A percentile compares a stretch with the other conserved stretches of the same genome.
Conservation (phyloP, 2,888 invertebrate genomes). For the Lycocerus yunnanus region DNA sequence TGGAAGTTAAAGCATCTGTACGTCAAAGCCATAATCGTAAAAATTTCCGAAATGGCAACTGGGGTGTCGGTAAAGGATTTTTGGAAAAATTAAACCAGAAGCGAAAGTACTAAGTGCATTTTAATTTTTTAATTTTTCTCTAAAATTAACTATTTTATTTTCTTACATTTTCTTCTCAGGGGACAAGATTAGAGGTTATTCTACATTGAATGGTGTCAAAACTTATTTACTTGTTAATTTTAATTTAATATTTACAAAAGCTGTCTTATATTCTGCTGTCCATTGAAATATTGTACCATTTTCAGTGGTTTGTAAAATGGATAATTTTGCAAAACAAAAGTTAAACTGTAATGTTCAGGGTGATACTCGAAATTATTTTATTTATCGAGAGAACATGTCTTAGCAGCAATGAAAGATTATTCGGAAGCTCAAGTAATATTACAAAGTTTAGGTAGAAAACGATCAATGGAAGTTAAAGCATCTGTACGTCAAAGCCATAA, state of each 20-base stretch:
- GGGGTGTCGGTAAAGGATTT: slow-evolving; percentile 63
- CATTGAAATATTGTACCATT: no score
- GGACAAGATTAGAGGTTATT: no score
- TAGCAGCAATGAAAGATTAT: slow-evolving; percentile 95
- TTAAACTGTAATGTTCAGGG: no score
- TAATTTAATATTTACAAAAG: no score
- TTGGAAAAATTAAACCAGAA: slow-evolving; percentile 82
- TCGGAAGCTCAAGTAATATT: slow-evolving; percentile 94
- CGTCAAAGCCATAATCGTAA: slow-evolving; percentile 45
- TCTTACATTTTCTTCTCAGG: no score
- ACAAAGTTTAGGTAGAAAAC: slow-evolving; percentile 84
- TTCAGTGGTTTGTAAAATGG: no score
- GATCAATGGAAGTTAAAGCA: slow-evolving; percentile 79
- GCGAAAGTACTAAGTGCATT: slow-evolving; percentile 63
- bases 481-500: slow-evolving; percentile 50
- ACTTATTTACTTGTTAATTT: no score
- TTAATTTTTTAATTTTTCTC: no score
- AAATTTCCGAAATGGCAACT: slow-evolving; percentile 28
- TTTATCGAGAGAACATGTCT: slow-evolving; percentile 89
- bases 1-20: slow-evolving; percentile 71
- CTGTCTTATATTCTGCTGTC: no score
- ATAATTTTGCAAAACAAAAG: no score
- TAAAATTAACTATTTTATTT: not conserved
- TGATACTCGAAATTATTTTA: slow-evolving; percentile 95
- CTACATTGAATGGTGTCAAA: no score